A percentile compares a stretch with the other conserved stretches of the same genome.
phyloP scores from a whole-genome alignment of 2,113 vertebrate species.

The Tamias sibiricus region DNA sequence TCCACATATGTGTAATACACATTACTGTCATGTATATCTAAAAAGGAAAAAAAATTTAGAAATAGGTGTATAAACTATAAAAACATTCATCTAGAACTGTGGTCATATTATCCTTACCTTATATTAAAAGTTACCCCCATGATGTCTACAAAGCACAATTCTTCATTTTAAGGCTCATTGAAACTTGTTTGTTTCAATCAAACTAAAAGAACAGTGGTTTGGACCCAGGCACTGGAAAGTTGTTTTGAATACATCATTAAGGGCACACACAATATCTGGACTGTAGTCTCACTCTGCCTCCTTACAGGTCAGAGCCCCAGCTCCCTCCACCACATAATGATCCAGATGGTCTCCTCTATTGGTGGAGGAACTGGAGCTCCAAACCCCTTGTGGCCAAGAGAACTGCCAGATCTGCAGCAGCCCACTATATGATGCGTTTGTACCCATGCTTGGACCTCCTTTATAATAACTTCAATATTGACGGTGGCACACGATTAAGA shows the following conservation, averaged over 20 bases:
- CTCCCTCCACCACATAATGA: not conserved
- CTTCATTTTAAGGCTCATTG: not conserved
- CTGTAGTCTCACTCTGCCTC: not conserved
- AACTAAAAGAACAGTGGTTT: not conserved
- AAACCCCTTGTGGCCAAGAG: not conserved
- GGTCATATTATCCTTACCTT: not conserved
- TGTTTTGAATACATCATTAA: not conserved
- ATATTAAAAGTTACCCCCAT: not conserved
- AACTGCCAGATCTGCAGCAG: not conserved
- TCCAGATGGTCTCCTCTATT: not conserved
- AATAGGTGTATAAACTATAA: conserved; percentile 5
- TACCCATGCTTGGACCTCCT: not conserved
- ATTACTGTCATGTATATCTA: no score
- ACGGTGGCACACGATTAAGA: not conserved
- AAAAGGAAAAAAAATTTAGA: not conserved
- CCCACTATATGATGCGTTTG: not conserved
- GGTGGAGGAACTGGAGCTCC: not conserved
- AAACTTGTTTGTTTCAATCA: not conserved
- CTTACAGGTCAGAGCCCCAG: not conserved
- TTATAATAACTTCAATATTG: not conserved
- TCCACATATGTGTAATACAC: no score
- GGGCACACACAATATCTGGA: not conserved
- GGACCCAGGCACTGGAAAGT: not conserved
- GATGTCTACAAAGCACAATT: not conserved
- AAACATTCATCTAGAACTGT: not conserved